Conservation (phyloP, 2,797 vertebrate species). For the Pygocentrus nattereri region DNA sequence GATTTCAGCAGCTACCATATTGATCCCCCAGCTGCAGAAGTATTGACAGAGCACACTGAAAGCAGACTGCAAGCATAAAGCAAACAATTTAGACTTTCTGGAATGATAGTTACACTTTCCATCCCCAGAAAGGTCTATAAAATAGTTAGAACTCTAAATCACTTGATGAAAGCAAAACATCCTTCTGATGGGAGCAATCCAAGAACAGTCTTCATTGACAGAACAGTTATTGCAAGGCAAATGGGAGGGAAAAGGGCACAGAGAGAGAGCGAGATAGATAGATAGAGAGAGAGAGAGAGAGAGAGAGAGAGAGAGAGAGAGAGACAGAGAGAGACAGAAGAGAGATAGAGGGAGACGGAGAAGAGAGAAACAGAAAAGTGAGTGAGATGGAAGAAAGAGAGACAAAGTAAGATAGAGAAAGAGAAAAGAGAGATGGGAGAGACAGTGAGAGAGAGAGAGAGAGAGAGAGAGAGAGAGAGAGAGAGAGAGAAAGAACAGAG, state of each 20-base stretch:
- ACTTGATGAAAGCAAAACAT: constrained; percentile 25
- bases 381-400: constrained; percentile 8
- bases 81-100: constrained; percentile 29
- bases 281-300: background rate
- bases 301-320: constrained; percentile 22
- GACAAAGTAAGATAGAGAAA: constrained; percentile 8
- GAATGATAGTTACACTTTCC: constrained; percentile 18
- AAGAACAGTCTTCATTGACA: constrained; percentile 14
- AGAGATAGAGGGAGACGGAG: constrained; percentile 40
- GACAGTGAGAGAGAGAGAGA: background rate
- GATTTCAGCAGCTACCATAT: constrained; percentile 33
- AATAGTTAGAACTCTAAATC: constrained; percentile 37
- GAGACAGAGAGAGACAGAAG: constrained; percentile 2
- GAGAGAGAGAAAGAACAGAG: background rate
- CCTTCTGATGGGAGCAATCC: background rate
- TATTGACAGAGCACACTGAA: constrained; percentile 51
- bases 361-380: constrained; percentile 14
- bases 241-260: background rate
- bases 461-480: constrained; percentile 15
- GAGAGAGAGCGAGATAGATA: background rate
- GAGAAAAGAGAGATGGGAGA: background rate
- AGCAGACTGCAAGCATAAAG: constrained; percentile 31
- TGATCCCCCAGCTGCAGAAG: constrained; percentile 49
- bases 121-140: constrained; percentile 19
- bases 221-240: constrained; percentile 24